Evolutionary conservation across 53 echinoderm and acorn worm species (phyloP).

Genomic region (Patiria pectinifera): DNA sequence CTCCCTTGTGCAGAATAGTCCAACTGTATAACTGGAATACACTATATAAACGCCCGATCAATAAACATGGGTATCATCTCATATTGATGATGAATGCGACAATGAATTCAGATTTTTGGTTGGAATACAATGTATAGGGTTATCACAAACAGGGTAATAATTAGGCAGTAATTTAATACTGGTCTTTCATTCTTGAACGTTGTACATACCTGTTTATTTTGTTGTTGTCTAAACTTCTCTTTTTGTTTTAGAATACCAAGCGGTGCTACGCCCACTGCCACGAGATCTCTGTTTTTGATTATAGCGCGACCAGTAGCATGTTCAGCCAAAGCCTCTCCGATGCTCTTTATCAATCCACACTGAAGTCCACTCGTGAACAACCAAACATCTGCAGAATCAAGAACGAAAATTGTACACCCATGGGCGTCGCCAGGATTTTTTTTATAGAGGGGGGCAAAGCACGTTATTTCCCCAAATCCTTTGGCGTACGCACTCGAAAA

Average conservation of each 20-base stretch:
- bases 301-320: constrained; percentile 57
- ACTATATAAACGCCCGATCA: neutral
- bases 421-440: no score
- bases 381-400: constrained; percentile 60
- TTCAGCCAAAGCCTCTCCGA: constrained; percentile 64
- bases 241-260: constrained; percentile 39
- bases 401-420: no score
- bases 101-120: no score
- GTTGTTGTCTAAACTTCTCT: neutral
- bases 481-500: no score
- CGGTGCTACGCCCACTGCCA: constrained; percentile 58
- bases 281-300: constrained; percentile 10
- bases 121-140: no score
- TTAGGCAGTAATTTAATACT: no score
- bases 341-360: constrained; percentile 56
- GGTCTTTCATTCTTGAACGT: no score
- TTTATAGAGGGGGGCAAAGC: no score
- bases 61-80: neutral
- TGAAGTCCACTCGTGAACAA: constrained; percentile 64
- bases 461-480: no score
- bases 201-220: neutral
- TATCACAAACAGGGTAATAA: no score
- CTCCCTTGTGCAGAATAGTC: neutral
- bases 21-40: neutral
- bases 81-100: neutral